Base-by-base conservation (phyloP, 2,888 invertebrate species). In the Pheosia gnoma region DNA sequence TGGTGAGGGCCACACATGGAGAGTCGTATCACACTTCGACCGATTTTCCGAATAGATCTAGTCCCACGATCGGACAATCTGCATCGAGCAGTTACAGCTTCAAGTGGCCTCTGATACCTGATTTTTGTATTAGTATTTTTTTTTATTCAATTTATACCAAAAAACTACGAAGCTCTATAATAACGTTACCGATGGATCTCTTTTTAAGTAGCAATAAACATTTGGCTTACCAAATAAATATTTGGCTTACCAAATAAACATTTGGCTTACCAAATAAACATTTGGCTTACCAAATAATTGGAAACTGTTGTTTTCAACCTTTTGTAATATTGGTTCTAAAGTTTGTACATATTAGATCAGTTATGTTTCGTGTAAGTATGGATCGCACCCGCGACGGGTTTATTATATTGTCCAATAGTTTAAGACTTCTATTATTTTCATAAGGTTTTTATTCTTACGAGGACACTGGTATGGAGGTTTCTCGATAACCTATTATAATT, bases 151-250 rank as follows among this genome's bases (percentile, higher is more conserved):
- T 91, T 88, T 91, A 92, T 92, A 92, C 91, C 93, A 91, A 93
- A 93, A 91, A 89, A 86, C 69, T 82, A 90, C 84, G 89, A 90
- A 86, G 91, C 90, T 91, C 88, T 88, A 75, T 89, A 86, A 89
- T 81, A 85, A 90, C 84, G 93, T 93, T 93, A 93, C 92, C 93
- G 93, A 92, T 91, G 91, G 93, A 93, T 93, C 93, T 93, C 93
- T 89, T 85, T 85, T 80, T 82, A 73, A 70, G 75, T 81, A 89
- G 87, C 85, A 82, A 85, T 87, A 82, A 80, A 83, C 86, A 85
- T 84, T 86, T 25, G 25, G 25, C 25, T 25, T 25, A 25, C 25
- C 25, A 25, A 25, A 25, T 25, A 25, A 25, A 25, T 2, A 25
- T 25, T 25, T 25, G 25, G 25, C 25, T 25, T 25, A 25, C 25